Base-by-base conservation (phyloP, 2,888 invertebrate species). In the Clanis bilineata region DNA sequence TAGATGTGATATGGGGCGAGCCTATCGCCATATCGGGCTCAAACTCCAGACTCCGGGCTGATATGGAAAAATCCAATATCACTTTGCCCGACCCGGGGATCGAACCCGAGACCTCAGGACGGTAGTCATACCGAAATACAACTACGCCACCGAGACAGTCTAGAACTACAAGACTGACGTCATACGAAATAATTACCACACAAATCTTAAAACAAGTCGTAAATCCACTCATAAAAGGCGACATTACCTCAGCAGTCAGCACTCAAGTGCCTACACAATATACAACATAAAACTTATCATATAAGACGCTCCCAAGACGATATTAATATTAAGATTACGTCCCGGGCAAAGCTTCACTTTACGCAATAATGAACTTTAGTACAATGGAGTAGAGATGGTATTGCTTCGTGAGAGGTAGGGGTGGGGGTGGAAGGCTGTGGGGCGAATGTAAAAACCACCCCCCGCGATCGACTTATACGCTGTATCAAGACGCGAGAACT, bases 401-500 rank as follows among this genome's bases (percentile, higher is more conserved):
- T 64, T 70, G 23, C 47, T 18, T n/a, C 23, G 22, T 45, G 38
- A 32, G n/a, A 67, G 73, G 67, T 73, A 70, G 67, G 65, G 68
- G 69, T 67, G 66, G 71, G 76, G 66, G 71, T 75, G 87, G 86
- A 77, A 77, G 82, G 90, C 86, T 88, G 86, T 75, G 86, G 91
- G 85, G 88, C 71, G 86, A 90, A 87, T 90, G 91, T 86, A 90
- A 91, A 88, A 89, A 89, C 89, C 90, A 89, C 92, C 91, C 86
- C 75, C 51, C 88, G 87, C 89, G 89, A 91, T 91, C 91, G 90
- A 91, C 91, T 91, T 91, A 90, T 91, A 88, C 88, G 89, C 85
- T 90, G 89, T 90, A 89, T 90, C 88, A 91, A 91, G 90, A 90
- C 89, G 83, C 71, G 72, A 60, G 62, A 73, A 77, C 38, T 62